Conservation (phyloP, 2,888 invertebrate genomes). For the Odontocerum albicorne region DNA sequence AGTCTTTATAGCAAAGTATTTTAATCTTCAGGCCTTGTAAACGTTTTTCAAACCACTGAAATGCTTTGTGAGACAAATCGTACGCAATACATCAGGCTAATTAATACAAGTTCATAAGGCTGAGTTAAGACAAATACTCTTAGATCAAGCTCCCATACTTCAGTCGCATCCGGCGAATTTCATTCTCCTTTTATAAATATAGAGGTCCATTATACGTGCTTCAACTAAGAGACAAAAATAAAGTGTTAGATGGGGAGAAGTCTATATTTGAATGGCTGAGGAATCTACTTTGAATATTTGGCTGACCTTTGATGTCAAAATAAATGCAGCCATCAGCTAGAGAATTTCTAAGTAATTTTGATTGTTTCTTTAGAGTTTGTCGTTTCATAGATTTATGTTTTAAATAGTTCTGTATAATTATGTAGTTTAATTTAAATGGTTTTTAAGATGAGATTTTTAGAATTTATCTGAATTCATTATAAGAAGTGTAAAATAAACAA, state of each 20-base stretch:
- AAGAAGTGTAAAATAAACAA: no score
- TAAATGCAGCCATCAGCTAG: no score
- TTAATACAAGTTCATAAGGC: constrained; percentile 13
- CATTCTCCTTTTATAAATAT: neutral
- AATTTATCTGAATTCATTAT: no score
- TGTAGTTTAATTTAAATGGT: no score
- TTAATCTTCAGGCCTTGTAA: no score
- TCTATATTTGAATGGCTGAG: constrained; percentile 9
- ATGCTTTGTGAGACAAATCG: constrained; percentile 16
- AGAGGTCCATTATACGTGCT: neutral
- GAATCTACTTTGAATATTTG: constrained; percentile 2
- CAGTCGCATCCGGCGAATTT: constrained; percentile 14
- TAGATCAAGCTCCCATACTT: neutral
- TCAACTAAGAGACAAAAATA: constrained; percentile 6
- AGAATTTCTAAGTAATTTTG: no score
- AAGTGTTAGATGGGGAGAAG: constrained; percentile 1
- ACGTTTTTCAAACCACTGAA: no score
- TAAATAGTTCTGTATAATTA: no score
- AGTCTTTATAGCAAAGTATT: no score
- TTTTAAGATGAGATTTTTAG: no score
- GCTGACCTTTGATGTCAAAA: constrained; percentile 9
- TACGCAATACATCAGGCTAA: constrained; percentile 13
- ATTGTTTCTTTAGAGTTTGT: no score
- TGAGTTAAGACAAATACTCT: neutral
- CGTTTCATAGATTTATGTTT: no score